A percentile compares a stretch with the other conserved stretches of the same genome.
Conservation (phyloP, 2,888 invertebrate species). For the Cataglyphis albicans region DNA sequence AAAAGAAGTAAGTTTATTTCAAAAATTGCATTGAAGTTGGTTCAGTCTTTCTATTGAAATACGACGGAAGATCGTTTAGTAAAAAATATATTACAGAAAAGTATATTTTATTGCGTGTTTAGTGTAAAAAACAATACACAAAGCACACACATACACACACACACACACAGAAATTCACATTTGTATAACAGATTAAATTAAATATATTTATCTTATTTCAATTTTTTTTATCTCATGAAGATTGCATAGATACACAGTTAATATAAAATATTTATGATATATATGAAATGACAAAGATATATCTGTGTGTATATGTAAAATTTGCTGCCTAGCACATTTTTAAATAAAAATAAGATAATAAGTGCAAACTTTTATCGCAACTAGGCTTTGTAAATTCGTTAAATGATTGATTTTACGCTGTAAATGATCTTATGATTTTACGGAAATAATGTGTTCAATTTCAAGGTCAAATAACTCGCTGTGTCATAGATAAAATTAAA, state of each 20-base stretch:
- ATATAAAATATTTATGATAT: no score
- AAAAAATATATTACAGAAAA: background rate
- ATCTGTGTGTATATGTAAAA: no score
- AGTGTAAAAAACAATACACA: background rate
- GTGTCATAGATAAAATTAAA: constrained; percentile 13
- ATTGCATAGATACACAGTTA: background rate
- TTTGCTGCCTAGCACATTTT: no score
- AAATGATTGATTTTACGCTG: background rate
- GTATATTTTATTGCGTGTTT: background rate
- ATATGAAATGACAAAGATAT: no score
- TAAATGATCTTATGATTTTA: background rate
- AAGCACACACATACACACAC: background rate
- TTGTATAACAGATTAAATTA: background rate
- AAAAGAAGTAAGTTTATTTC: constrained; percentile 20
- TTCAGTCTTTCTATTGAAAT: background rate
- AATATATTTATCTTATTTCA: background rate
- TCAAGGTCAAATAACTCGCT: background rate
- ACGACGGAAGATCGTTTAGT: background rate
- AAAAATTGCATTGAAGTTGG: background rate
- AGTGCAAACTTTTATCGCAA: background rate
- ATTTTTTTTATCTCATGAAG: no score
- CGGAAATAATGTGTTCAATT: background rate
- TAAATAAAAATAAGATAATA: no score
- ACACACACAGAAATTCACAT: background rate
- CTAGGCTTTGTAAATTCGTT: background rate